Base-by-base conservation (phyloP, 2,888 invertebrate genomes). In the Trissoscelio sp. region DNA sequence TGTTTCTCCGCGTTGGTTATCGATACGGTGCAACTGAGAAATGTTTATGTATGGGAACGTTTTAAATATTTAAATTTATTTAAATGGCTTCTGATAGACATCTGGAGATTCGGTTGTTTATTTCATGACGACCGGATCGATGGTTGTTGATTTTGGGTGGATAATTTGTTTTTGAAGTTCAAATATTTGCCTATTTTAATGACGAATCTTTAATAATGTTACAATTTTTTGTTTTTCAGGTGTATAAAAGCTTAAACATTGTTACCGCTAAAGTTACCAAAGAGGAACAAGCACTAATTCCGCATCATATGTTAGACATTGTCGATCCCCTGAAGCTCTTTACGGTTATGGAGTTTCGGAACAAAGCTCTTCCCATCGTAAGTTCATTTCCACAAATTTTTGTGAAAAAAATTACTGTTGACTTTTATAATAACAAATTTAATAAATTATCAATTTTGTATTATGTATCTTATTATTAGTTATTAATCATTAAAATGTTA, bases 161-260 rank as follows among this genome's bases (percentile, higher is more conserved):
- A 14, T 53, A 28, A 53, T 53, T 53, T 53, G n/a, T 28, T 37
- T 44, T 16, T 44, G 7, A 42, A 2, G 2, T n/a, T n/a, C n/a
- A n/a, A n/a, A n/a, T n/a, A n/a, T n/a, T n/a, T n/a, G n/a, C n/a
- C n/a, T n/a, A n/a, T n/a, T n/a, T n/a, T n/a, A n/a, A n/a, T n/a
- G n/a, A n/a, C n/a, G n/a, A n/a, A n/a, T n/a, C n/a, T n/a, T n/a
- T n/a, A n/a, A n/a, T n/a, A n/a, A n/a, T n/a, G n/a, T n/a, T n/a
- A n/a, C n/a, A n/a, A n/a, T 44, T 79, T 12, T 39, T 55, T 51
- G 9, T 20, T 62, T 70, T 24, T n/a, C 93, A 98, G 97, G 95
- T 99, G 28, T 99, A 99, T 93, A 96, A 96, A 91, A 97, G 97
- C 0, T 92, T 99, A 87, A 96, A 99, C 89, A 95, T 99, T 87